Evolutionary conservation across 2,888 invertebrate species (phyloP), one percentile per base, ranked within the genome.

Genomic region (Lomographa bimaculata): DNA sequence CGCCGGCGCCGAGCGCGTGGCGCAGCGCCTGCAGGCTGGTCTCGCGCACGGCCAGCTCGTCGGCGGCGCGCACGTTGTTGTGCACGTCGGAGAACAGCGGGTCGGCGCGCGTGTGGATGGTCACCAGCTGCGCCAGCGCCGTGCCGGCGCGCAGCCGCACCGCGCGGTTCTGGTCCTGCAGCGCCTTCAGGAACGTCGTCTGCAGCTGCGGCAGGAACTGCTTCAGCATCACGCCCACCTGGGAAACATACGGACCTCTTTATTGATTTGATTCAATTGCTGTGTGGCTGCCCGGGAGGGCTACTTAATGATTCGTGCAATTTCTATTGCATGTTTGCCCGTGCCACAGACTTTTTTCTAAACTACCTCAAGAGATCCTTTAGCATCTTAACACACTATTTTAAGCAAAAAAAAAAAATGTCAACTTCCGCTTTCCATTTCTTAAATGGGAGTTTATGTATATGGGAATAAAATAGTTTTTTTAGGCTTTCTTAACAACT

Each of bases 181-280:
- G 90, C 2, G 98, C 96, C 86, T 98, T 98, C 33, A 98, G 91
- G 89, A 99, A 99, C 7, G 99, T 99, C 1, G 98, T 98, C 90
- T 99, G 99, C 19, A 99, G 92, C 85, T 99, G 99, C 1, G 99
- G 99, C 64, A 99, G 91, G 90, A 99, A 99, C 76, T 99, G 98
- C 80, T 98, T 98, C 77, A 99, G 85, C 94, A 97, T 95, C 18
- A 94, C 92, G 24, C 98, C 98, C 48, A 98, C 98, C 95, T 96
- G 71, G 2, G 14, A 3, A 8, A n/a, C n/a, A n/a, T n/a, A n/a
- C n/a, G n/a, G n/a, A n/a, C n/a, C n/a, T n/a, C n/a, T n/a, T n/a
- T n/a, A n/a, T n/a, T n/a, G n/a, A n/a, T n/a, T n/a, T n/a, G n/a
- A n/a, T n/a, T n/a, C n/a, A n/a, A n/a, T n/a, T n/a, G n/a, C n/a